Base-by-base conservation (phyloP, 1,140 invertebrate genomes). In the Diachasmimorpha longicaudata region DNA sequence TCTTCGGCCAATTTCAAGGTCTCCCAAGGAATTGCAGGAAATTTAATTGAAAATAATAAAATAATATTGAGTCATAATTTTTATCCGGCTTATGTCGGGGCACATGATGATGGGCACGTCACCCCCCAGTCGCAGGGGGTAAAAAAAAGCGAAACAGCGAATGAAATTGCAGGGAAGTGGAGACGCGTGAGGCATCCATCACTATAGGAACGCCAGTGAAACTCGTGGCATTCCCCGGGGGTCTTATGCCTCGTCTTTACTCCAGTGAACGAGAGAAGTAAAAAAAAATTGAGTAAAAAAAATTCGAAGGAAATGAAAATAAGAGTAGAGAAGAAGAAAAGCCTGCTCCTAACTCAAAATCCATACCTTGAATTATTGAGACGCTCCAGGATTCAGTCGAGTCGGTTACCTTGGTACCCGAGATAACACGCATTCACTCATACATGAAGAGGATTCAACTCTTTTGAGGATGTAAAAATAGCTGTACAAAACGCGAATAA, bases 341-440 rank as follows among this genome's bases (percentile, higher is more conserved):
- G 79, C 14, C 76, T 77, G 79, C 67, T 71, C 75, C 77, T 78
- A 79, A 78, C 79, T 79, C 73, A 81, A 82, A 85, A 85, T 84
- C 80, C 79, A 81, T 82, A 84, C 74, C 79, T 77, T 85, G 80
- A 83, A 85, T 84, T 85, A 83, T 84, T 84, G 81, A 85, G 81
- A 83, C 80, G 74, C 79, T 81, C 71, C 70, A 73, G 75, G 78
- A 72, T 77, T 74, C 44, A 76, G 69, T 11, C 14, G 77, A 78
- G 77, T 68, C 37, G 66, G 78, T 80, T 79, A 78, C 74, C 79
- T 80, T 78, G 72, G 63, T 16, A 39, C 76, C 76, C 76, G 78
- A 75, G 81, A 80, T 76, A 79, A 81, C 73, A 69, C 72, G 66
- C 44, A 78, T 66, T 72, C 58, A 76, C 8, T 74, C 25, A 73